A percentile compares a stretch with the other conserved stretches of the same genome.
phyloP scores from a whole-genome alignment of 2,797 vertebrate species.

The Synanceia verrucosa region DNA sequence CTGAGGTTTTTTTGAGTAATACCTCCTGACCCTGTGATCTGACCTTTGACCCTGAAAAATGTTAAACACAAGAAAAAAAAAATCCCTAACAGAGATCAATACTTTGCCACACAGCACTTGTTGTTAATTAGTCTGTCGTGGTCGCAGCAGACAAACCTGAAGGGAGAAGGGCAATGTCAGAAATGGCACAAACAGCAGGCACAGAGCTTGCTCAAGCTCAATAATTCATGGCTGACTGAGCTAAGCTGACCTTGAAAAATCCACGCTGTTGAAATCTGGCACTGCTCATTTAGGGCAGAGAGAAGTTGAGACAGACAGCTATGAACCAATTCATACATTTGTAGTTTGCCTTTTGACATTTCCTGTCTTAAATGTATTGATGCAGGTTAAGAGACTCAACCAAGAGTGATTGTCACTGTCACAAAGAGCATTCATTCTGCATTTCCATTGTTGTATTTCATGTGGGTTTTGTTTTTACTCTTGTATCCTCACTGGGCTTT shows the following conservation, averaged over 20 bases:
- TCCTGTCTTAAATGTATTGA: neutral
- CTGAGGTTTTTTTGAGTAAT: neutral
- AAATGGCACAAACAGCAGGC: conserved; percentile 38
- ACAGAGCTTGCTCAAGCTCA: conserved; percentile 65
- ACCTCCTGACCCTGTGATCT: neutral
- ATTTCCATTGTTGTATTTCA: neutral
- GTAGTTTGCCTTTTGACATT: neutral
- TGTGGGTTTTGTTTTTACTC: neutral
- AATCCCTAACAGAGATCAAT: neutral
- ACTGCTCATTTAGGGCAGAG: conserved; percentile 64
- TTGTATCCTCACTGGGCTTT: neutral
- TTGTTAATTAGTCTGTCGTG: conserved; percentile 14
- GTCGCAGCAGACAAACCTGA: neutral
- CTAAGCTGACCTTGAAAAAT: conserved; percentile 74
- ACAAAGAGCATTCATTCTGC: neutral
- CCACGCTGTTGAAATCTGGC: conserved; percentile 64
- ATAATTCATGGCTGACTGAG: conserved; percentile 79
- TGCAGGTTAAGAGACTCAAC: neutral
- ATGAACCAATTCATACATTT: neutral
- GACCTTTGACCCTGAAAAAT: neutral
- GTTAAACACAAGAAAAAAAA: neutral
- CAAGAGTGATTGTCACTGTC: neutral
- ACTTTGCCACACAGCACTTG: neutral
- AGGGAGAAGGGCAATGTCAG: conserved; percentile 20
- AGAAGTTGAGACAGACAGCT: conserved; percentile 38